Base-by-base conservation (phyloP, 2,888 invertebrate genomes). In the Abrostola tripartita region DNA sequence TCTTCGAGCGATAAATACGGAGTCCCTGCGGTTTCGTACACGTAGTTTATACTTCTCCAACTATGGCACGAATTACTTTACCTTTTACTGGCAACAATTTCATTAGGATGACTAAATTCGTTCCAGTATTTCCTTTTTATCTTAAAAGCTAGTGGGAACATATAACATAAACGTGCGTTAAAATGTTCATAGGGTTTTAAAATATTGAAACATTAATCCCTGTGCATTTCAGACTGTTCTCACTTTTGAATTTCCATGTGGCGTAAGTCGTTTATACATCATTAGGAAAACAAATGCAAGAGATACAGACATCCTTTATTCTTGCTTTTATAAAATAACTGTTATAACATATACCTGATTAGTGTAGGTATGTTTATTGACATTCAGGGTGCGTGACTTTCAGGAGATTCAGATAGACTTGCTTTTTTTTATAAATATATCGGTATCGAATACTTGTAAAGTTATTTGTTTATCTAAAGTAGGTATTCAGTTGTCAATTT, bases 1-100 rank as follows among this genome's bases (percentile, higher is more conserved):
- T 60, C 56, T 74, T 50, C 51, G 36, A 52, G 40, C 57, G 65
- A 68, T 79, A 79, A 78, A 79, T 77, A 66, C 42, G 24, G 47
- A 24, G 60, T 58, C 61, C 47, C 62, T 59, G 54, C 47, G 63
- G 73, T 56, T 71, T 60, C 37, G 44, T 44, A 51, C 61, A 52
- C 58, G 44, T 62, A 66, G 52, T 59, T 54, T 57, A 57, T 76
- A 63, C 76, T 67, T 76, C 65, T 56, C 47, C 61, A 53, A 57
- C 57, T 68, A 38, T 61, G 58, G 61, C 52, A 53, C 47, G 67
- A 75, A 78, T 76, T 64, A 60, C 56, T 54, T 59, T 56, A 61
- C 65, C 68, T 70, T 63, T 76, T 67, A 76, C 67, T 49, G 40
- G 12, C 59, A 52, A 78, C 60, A 74, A 58, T 50, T 75, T 64